Conservation (phyloP, 2,113 vertebrate species). For the Chaenocephalus aceratus region DNA sequence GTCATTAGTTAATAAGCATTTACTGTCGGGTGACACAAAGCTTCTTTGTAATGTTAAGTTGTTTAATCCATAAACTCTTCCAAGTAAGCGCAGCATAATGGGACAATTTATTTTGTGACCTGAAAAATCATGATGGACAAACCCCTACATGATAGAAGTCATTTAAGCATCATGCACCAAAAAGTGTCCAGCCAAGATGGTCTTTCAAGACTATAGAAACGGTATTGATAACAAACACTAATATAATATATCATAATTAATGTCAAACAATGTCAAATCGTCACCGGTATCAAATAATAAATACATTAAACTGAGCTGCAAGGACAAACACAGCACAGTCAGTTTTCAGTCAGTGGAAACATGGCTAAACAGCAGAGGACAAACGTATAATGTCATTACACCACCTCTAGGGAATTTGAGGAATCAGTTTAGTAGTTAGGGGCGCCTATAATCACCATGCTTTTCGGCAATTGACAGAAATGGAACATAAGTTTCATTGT, state of each 20-base stretch:
- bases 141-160: too few relatives aligned
- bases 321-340: neutral
- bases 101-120: neutral
- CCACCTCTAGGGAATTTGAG: conserved; percentile 48
- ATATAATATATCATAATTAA: too few relatives aligned
- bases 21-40: conserved; percentile 7
- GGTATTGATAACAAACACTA: too few relatives aligned
- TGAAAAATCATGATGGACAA: neutral
- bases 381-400: conserved; percentile 39
- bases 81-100: neutral
- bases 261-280: neutral
- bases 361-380: neutral
- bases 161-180: too few relatives aligned
- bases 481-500: conserved; percentile 45
- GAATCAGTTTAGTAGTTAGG: conserved; percentile 22
- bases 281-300: neutral
- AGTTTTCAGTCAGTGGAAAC: conserved; percentile 18
- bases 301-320: neutral
- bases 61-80: neutral
- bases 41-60: neutral
- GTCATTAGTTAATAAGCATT: conserved; percentile 12
- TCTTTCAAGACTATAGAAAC: too few relatives aligned
- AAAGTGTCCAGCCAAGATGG: too few relatives aligned
- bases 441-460: conserved; percentile 38
- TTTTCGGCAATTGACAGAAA: conserved; percentile 37